Percentiles rank a stretch among this genome's conserved stretches.
These are phyloP conservation scores for Heterohyrax brucei DNA, from an alignment of 2,797 vertebrate species.

Conservation along the genomic window DNA sequence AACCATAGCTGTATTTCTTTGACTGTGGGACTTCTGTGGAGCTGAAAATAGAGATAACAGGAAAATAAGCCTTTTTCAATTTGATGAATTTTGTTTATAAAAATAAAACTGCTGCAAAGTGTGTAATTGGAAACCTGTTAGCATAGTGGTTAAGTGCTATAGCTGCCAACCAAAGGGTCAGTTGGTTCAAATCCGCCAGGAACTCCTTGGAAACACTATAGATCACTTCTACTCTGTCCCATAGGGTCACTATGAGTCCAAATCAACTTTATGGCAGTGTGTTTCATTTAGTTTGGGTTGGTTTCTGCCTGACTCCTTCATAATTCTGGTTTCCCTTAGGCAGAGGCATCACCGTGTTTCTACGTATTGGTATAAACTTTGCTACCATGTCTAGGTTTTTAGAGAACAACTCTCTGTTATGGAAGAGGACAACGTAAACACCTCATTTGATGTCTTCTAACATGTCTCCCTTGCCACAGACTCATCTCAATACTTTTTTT, in stretches of 20 bases:
- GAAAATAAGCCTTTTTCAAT: neutral
- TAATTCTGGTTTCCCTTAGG: neutral
- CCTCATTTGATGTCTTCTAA: neutral
- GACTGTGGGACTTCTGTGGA: neutral
- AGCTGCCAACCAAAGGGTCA: no score
- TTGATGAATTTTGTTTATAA: neutral
- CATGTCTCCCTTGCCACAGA: neutral
- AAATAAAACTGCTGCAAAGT: neutral
- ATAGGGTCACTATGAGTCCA: no score
- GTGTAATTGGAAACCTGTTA: no score
- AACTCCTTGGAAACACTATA: no score
- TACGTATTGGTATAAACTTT: neutral
- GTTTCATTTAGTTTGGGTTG: no score
- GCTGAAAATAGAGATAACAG: neutral
- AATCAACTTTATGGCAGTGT: no score
- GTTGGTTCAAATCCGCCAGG: no score
- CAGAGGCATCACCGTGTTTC: neutral
- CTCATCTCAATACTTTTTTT: neutral
- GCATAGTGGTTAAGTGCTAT: no score
- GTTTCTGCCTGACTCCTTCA: neutral
- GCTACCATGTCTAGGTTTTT: neutral
- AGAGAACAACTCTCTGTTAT: neutral
- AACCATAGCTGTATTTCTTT: neutral
- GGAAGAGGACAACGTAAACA: neutral
- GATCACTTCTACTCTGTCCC: no score